Conservation (phyloP, 1,140 invertebrate species). For the Neodiprion fabricii region DNA sequence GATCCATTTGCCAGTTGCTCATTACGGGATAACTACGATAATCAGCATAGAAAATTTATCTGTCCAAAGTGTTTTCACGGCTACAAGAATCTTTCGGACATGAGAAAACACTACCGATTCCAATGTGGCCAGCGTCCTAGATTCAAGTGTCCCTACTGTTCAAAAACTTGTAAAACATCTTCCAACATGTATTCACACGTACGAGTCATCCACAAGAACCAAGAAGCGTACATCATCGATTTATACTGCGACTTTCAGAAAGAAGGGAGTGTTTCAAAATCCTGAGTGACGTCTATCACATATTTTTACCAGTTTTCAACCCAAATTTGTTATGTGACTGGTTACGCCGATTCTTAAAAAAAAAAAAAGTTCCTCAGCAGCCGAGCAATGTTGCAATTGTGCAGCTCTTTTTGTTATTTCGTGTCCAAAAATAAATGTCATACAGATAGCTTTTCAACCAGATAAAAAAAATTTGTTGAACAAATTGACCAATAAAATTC, state of each 20-base stretch:
- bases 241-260: slow-evolving; percentile 25
- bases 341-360: slow-evolving; percentile 9
- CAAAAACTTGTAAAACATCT: slow-evolving; percentile 58
- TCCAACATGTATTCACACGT: slow-evolving; percentile 57
- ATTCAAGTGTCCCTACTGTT: slow-evolving; percentile 79
- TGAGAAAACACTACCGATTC: slow-evolving; percentile 74
- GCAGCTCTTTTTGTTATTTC: too few species aligned
- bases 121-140: slow-evolving; percentile 83
- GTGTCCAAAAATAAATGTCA: too few species aligned
- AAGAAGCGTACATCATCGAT: slow-evolving; percentile 40
- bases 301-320: slow-evolving; percentile 34
- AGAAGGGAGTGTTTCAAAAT: neutral
- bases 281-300: neutral
- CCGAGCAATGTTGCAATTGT: too few species aligned
- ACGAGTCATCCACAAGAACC: slow-evolving; percentile 43
- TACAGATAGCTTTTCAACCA: too few species aligned
- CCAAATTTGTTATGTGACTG: slow-evolving; percentile 36
- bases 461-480: too few species aligned
- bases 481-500: too few species aligned
- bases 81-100: slow-evolving; percentile 53
- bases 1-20: neutral
- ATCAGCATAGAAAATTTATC: neutral
- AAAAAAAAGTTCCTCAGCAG: too few species aligned
- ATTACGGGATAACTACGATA: neutral
- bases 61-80: slow-evolving; percentile 57